Percentiles rank a stretch among this genome's conserved stretches.
phyloP scores from a whole-genome alignment of 2,888 invertebrate species.

The Anodontia alba region DNA sequence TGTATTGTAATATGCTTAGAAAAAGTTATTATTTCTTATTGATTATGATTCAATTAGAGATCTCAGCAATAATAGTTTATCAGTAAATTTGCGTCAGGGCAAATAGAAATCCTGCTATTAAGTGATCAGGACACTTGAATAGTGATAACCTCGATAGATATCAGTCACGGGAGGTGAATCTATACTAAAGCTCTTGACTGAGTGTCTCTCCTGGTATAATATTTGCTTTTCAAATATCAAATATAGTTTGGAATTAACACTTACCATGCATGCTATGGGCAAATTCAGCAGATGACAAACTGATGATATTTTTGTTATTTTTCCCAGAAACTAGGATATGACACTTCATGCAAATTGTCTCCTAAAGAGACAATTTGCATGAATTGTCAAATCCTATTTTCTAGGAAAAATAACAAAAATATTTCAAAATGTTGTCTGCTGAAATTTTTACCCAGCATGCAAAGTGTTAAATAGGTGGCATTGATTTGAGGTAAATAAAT shows the following conservation, averaged over 20 bases:
- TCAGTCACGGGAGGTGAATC: conserved; percentile 10
- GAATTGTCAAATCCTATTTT: no score
- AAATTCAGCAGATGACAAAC: no score
- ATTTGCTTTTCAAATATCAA: no score
- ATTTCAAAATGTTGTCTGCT: no score
- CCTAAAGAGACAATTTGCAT: no score
- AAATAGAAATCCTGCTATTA: conserved; percentile 4
- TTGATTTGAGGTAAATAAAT: conserved; percentile 17
- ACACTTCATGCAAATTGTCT: no score
- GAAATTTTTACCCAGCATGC: no score
- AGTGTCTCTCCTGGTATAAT: not conserved
- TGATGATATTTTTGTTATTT: no score
- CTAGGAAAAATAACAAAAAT: no score
- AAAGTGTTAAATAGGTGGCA: not conserved
- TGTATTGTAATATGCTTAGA: no score
- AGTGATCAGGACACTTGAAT: conserved; percentile 6
- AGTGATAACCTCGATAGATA: not conserved
- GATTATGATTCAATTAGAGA: not conserved
- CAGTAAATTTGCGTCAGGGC: not conserved
- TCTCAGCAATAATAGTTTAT: not conserved
- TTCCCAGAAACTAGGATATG: no score
- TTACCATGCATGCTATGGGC: no score
- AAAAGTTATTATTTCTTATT: not conserved
- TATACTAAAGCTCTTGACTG: not conserved
- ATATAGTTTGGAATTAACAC: not conserved